phyloP scores from a whole-genome alignment of 2,888 invertebrate genomes.

The Xanthia togata region DNA sequence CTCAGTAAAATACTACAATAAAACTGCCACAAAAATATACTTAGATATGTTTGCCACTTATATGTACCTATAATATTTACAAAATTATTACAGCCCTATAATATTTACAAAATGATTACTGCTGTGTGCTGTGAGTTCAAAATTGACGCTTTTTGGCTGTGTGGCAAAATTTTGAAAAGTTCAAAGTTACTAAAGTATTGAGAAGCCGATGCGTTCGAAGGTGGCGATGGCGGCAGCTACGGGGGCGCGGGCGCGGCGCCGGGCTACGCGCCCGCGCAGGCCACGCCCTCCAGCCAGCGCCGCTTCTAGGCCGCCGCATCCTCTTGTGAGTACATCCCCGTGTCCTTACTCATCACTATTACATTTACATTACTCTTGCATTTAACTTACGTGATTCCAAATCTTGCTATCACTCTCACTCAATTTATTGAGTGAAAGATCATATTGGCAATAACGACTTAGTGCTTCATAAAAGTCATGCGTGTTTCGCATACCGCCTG shows the following conservation, averaged over 20 bases:
- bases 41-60: not conserved
- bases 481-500: constrained; percentile 32
- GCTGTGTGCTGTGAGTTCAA: not conserved
- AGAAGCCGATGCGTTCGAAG: constrained; percentile 60
- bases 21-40: not conserved
- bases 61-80: not conserved
- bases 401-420: not conserved
- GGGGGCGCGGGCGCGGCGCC: constrained; percentile 72
- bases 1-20: not conserved
- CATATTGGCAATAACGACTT: constrained; percentile 31
- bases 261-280: constrained; percentile 75
- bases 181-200: constrained; percentile 51
- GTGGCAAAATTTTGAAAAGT: not conserved
- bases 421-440: constrained; percentile 5
- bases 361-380: constrained; percentile 24
- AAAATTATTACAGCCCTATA: not conserved
- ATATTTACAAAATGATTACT: not conserved
- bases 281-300: constrained; percentile 74
- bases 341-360: constrained; percentile 13
- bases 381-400: constrained; percentile 10
- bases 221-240: constrained; percentile 62
- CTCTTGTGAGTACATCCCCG: constrained; percentile 82
- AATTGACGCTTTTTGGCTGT: constrained; percentile 17
- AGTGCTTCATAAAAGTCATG: constrained; percentile 28
- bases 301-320: constrained; percentile 75